Evolutionary conservation across 2,888 invertebrate genomes (phyloP).

Genomic region (Cistogaster globosa): DNA sequence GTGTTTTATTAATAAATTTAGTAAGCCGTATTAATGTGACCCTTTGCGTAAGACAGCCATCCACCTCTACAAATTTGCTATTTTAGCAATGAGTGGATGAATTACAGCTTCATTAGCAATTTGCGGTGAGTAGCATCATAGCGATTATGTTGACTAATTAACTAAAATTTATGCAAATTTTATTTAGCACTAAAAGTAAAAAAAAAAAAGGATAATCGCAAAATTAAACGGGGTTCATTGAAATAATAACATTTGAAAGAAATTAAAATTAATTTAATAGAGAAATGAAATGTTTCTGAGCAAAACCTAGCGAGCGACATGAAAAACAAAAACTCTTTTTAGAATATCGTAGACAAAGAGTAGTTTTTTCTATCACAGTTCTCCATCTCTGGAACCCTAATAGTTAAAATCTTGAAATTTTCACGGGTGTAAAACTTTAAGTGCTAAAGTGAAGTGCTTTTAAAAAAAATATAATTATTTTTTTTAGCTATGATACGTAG

Average conservation of each 20-base stretch:
- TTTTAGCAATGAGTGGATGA: not conserved
- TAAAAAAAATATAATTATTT: too few relatives aligned
- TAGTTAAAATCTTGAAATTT: too few relatives aligned
- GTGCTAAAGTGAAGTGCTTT: too few relatives aligned
- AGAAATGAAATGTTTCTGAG: not conserved
- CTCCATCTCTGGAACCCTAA: too few relatives aligned
- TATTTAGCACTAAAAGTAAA: not conserved
- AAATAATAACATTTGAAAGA: not conserved
- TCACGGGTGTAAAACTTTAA: too few relatives aligned
- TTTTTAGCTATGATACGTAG: too few relatives aligned
- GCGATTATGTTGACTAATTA: constrained; percentile 42
- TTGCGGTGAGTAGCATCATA: constrained; percentile 9
- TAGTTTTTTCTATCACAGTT: too few relatives aligned
- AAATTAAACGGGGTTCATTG: not conserved
- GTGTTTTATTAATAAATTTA: not conserved
- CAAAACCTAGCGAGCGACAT: too few relatives aligned
- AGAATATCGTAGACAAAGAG: too few relatives aligned
- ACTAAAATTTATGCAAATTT: constrained; percentile 29
- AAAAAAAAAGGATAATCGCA: too few relatives aligned
- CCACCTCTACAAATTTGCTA: not conserved
- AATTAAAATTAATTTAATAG: not conserved
- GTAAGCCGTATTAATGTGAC: not conserved
- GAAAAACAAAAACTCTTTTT: too few relatives aligned
- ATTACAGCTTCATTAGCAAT: constrained; percentile 25
- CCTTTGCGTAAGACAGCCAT: not conserved